A percentile compares a stretch with the other conserved stretches of the same genome.
These are phyloP conservation scores for Orientallactaga sibirica DNA, from an alignment of 2,797 vertebrate genomes.

Conservation along the genomic window DNA sequence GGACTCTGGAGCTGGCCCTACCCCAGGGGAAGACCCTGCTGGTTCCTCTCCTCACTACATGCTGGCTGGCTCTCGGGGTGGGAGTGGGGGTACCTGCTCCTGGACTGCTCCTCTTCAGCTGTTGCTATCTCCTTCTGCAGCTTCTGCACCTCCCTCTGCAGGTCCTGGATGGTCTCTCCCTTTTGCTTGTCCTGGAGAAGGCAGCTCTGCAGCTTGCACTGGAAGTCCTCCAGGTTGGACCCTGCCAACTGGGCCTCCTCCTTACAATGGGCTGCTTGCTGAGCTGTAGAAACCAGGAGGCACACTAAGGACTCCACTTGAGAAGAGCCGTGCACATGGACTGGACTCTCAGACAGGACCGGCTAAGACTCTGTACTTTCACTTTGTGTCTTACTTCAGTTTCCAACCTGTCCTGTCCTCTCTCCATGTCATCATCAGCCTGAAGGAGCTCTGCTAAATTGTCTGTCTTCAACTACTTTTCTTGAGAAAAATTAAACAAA, in stretches of 20 bases:
- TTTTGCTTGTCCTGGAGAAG: conserved; percentile 74
- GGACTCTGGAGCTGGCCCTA: not conserved
- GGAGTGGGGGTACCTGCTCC: conserved; percentile 83
- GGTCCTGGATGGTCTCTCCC: conserved; percentile 71
- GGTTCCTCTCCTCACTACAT: fast-evolving
- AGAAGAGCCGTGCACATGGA: not conserved
- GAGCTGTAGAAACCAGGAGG: conserved; percentile 73
- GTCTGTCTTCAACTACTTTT: conserved; percentile 30
- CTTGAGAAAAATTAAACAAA: conserved; percentile 35
- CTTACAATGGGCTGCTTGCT: conserved; percentile 82
- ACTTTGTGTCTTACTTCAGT: not conserved
- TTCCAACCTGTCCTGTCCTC: not conserved
- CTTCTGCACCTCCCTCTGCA: conserved; percentile 78
- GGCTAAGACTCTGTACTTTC: not conserved
- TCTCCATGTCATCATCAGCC: not conserved
- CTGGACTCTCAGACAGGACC: not conserved
- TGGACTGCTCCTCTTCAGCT: conserved; percentile 69
- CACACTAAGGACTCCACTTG: not conserved
- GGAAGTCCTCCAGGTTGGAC: conserved; percentile 68
- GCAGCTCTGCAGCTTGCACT: conserved; percentile 81
- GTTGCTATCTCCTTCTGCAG: conserved; percentile 62
- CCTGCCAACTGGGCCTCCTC: conserved; percentile 80
- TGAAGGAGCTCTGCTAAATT: conserved; percentile 26
- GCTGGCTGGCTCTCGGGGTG: not conserved
- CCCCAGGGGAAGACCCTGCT: not conserved